Conservation (phyloP, 2,888 invertebrate species). For the Crocallis elinguaria region DNA sequence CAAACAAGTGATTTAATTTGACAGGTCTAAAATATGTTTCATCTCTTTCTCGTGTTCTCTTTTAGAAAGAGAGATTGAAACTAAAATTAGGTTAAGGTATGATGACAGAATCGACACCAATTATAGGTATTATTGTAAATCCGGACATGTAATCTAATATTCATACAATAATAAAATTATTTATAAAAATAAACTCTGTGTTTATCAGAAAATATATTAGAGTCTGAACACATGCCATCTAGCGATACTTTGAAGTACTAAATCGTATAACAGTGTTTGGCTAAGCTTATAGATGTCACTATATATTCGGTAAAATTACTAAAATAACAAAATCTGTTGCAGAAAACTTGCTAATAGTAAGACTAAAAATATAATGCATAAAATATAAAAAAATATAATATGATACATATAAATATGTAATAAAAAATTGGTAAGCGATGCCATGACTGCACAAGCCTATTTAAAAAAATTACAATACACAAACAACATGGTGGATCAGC, state of each 20-base stretch:
- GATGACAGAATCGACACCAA: no score
- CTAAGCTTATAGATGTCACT: neutral
- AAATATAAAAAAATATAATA: neutral
- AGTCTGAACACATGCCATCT: conserved; percentile 1
- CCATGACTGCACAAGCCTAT: neutral
- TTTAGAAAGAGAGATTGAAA: no score
- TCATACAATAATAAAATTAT: no score
- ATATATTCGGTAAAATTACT: neutral
- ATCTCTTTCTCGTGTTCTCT: no score
- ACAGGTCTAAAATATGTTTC: no score
- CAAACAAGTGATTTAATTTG: no score
- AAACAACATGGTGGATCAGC: conserved; percentile 87
- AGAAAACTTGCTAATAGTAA: neutral
- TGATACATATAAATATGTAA: neutral
- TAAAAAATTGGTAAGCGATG: neutral
- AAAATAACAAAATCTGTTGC: neutral
- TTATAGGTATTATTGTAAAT: no score
- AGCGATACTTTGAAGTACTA: neutral
- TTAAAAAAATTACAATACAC: conserved; percentile 75
- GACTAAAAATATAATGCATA: neutral
- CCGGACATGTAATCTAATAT: no score
- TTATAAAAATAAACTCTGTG: no score
- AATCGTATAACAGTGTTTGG: neutral
- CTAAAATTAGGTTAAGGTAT: no score
- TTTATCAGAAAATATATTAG: no score